These are phyloP conservation scores for Fragum sueziense DNA, from an alignment of 2,888 invertebrate species.

Conservation along the genomic window DNA sequence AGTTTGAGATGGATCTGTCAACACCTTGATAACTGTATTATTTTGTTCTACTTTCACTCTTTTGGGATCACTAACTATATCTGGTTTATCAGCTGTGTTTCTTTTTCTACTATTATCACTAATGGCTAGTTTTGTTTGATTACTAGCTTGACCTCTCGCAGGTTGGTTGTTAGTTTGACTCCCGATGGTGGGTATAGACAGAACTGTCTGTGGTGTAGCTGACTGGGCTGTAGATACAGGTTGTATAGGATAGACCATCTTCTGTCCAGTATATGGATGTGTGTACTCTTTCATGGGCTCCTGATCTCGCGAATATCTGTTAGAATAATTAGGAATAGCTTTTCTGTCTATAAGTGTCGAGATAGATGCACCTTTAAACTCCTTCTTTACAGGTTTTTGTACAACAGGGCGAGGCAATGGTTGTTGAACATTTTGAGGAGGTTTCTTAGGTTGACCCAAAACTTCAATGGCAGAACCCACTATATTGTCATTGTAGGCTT, in stretches of 20 bases:
- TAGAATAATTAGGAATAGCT: background rate
- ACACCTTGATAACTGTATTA: background rate
- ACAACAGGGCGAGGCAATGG: background rate
- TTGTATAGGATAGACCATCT: slow-evolving; percentile 20
- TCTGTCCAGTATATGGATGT: slow-evolving; percentile 40
- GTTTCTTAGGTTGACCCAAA: slow-evolving; percentile 35
- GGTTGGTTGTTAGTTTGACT: background rate
- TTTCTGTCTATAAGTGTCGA: slow-evolving; percentile 20
- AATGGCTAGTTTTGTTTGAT: background rate
- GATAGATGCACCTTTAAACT: slow-evolving; percentile 23
- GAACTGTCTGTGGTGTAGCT: background rate
- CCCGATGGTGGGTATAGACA: slow-evolving; percentile 42
- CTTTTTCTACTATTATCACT: slow-evolving; percentile 17
- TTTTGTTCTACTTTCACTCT: background rate
- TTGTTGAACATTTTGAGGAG: background rate
- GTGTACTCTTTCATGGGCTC: slow-evolving; percentile 22
- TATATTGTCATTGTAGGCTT: slow-evolving; percentile 41
- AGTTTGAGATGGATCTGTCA: background rate
- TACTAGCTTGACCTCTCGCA: background rate
- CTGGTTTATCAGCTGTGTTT: background rate
- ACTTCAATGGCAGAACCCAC: slow-evolving; percentile 52
- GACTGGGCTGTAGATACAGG: background rate
- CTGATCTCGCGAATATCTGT: background rate
- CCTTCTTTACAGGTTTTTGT: background rate
- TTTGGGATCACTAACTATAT: background rate